These are phyloP conservation scores for Oeneis ivallda DNA, from an alignment of 2,888 invertebrate genomes.

Conservation along the genomic window DNA sequence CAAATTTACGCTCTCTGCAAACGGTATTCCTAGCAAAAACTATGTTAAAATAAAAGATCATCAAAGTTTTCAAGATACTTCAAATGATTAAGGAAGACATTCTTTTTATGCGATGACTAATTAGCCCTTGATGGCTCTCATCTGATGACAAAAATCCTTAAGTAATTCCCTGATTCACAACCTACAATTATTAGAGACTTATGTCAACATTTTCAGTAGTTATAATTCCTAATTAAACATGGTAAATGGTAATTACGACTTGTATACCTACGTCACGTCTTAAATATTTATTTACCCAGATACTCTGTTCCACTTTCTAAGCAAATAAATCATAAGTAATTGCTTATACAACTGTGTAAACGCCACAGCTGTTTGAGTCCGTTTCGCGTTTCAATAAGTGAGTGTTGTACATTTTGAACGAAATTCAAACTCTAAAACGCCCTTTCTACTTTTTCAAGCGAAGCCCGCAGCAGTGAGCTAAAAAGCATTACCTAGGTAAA, in stretches of 20 bases:
- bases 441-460: conserved; percentile 7
- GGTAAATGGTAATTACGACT: conserved; percentile 2
- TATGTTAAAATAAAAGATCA: too few relatives aligned
- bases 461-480: conserved; percentile 6
- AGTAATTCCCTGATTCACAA: too few relatives aligned
- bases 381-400: conserved; percentile 25
- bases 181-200: too few relatives aligned
- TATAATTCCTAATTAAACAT: too few relatives aligned
- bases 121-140: too few relatives aligned
- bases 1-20: too few relatives aligned
- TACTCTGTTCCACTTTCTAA: conserved; percentile 30
- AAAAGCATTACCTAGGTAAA: neutral
- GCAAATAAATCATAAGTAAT: conserved; percentile 24
- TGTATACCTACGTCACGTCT: conserved; percentile 8
- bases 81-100: too few relatives aligned
- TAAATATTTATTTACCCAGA: conserved; percentile 18
- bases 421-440: conserved; percentile 15
- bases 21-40: too few relatives aligned
- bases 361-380: conserved; percentile 18
- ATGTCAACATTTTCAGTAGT: too few relatives aligned
- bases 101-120: too few relatives aligned
- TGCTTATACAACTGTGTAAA: conserved; percentile 25
- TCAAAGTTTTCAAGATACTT: too few relatives aligned
- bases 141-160: too few relatives aligned
- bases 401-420: conserved; percentile 12